Evolutionary conservation across 2,888 invertebrate genomes (phyloP), one percentile per base, ranked within the genome.

Genomic region (Heteromurus nitidus): DNA sequence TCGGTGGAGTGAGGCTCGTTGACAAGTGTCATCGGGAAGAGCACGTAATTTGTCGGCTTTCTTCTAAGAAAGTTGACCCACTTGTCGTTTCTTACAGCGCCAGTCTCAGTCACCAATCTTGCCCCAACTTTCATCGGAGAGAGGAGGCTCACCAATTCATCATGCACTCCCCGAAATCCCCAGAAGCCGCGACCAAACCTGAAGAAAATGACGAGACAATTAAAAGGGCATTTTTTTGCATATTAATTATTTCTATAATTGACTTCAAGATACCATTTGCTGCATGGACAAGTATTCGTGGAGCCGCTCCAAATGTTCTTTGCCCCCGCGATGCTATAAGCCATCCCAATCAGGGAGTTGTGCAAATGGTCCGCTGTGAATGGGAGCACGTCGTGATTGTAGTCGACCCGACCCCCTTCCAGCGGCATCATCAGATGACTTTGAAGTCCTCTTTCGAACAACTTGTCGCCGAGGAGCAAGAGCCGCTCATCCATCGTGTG

Each of bases 311-410:
- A 76, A 3, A 58, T n/a, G 3, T 22, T 18, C n/a, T 60, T 44
- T 2, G 44, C 76, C n/a, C 11, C 44, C 18, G 47, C 60, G 3
- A 68, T 26, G 0, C 55, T 53, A n/a, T 42, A 75, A 18, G 13
- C 31, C 2, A 50, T 28, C 0, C 28, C 81, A 0, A 44, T 3
- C 0, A 75, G 30, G 13, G 36, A 13, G 30, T 81, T 81, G 20
- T 20, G n/a, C 7, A 81, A 26, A 22, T 81, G 75, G 44, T 81
- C 81, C 22, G 75, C 18, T 18, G 44, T 67, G n/a, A 81, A 64
- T 16, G 50, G 18, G 1, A 81, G 16, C 1, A 7, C 1, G 24
- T 76, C 76, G 13, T 1, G 24, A 16, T 9, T 1, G 5, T n/a
- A 3, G 30, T 68, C 60, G 0, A 47, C 5, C 1, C 26, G 2